These are phyloP conservation scores for Raja brachyura DNA, from an alignment of 2,113 vertebrate genomes.

Conservation along the genomic window DNA sequence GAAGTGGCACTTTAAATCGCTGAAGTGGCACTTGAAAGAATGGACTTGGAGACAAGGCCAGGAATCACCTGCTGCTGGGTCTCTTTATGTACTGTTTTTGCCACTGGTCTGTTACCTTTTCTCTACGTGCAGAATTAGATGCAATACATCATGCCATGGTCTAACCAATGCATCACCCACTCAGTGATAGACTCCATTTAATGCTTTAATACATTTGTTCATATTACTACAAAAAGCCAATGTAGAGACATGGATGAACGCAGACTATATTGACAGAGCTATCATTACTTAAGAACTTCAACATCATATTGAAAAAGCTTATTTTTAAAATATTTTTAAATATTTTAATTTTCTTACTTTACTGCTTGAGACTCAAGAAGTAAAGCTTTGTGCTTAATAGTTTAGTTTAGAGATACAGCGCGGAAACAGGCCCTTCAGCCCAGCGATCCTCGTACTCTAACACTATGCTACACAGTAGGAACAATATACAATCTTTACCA, in stretches of 20 bases:
- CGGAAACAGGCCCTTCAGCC: too few relatives aligned
- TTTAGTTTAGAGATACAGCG: too few relatives aligned
- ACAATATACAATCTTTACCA: too few relatives aligned
- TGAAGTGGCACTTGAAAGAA: too few relatives aligned
- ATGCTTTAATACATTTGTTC: background rate
- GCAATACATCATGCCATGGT: background rate
- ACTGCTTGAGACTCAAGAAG: too few relatives aligned
- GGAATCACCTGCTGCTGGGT: too few relatives aligned
- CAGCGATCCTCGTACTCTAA: too few relatives aligned
- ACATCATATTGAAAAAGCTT: background rate
- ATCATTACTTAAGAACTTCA: background rate
- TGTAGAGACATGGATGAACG: too few relatives aligned
- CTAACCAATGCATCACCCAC: background rate
- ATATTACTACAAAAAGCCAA: background rate
- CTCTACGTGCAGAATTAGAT: background rate
- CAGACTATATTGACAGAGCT: background rate
- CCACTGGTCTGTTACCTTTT: background rate
- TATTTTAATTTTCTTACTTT: too few relatives aligned
- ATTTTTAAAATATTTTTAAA: background rate
- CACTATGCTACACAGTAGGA: too few relatives aligned
- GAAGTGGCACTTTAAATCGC: background rate
- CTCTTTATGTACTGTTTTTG: background rate
- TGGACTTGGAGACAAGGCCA: too few relatives aligned
- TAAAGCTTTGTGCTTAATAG: too few relatives aligned
- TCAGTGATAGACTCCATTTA: background rate